Evolutionary conservation across 2,113 vertebrate species (phyloP).

Genomic region (Synchiropus splendidus): DNA sequence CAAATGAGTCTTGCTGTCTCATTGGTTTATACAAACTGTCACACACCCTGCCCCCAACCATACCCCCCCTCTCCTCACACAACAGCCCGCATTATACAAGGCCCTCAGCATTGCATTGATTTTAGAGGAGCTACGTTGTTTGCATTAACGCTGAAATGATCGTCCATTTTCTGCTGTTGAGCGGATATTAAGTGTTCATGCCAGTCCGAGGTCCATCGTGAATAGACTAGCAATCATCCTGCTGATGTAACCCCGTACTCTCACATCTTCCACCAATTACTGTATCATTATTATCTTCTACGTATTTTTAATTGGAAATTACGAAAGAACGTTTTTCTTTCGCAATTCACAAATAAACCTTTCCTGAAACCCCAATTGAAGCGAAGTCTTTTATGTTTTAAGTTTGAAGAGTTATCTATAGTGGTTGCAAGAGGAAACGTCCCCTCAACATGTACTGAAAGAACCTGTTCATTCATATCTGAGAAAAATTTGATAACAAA

Average conservation of each 20-base stretch:
- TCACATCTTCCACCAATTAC: constrained; percentile 6
- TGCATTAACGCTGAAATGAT: constrained; percentile 51
- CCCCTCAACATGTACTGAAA: too few species aligned
- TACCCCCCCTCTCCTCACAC: constrained; percentile 19
- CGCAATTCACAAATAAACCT: too few species aligned
- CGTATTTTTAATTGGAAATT: too few species aligned
- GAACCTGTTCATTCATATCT: too few species aligned
- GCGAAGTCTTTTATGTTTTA: too few species aligned
- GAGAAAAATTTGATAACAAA: too few species aligned
- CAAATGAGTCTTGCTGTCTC: too few species aligned
- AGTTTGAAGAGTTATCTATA: too few species aligned
- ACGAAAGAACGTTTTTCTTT: too few species aligned
- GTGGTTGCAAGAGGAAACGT: too few species aligned
- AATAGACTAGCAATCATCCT: constrained; percentile 28
- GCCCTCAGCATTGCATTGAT: constrained; percentile 46
- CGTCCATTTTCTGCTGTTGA: constrained; percentile 38
- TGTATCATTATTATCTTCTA: too few species aligned
- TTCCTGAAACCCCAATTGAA: too few species aligned
- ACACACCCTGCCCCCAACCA: constrained; percentile 2
- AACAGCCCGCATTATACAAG: constrained; percentile 28
- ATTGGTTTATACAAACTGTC: background rate
- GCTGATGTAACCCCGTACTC: constrained; percentile 12
- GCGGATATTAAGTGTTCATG: constrained; percentile 34
- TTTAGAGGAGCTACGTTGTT: constrained; percentile 46
- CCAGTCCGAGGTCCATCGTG: constrained; percentile 28